A percentile compares a stretch with the other conserved stretches of the same genome.
Evolutionary conservation across 2,888 invertebrate species (phyloP).

Genomic region (Drosophila melanosoma): DNA sequence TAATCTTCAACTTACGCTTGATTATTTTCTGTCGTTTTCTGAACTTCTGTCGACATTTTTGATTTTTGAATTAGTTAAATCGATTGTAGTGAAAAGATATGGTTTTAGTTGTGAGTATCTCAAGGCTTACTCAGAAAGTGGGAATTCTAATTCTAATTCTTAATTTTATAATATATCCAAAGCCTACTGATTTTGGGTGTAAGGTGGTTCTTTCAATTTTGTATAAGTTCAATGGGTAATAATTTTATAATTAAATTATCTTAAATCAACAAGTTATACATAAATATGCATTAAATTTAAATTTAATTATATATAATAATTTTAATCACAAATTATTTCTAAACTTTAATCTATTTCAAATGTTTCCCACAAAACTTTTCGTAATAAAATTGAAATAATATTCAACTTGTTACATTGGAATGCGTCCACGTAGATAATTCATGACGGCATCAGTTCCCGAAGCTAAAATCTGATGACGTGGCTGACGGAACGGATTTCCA

Average conservation of each 20-base stretch:
- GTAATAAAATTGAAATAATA: neutral
- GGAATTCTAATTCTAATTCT: neutral
- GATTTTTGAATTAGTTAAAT: neutral
- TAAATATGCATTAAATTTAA: no score
- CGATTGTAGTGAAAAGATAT: neutral
- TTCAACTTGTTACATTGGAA: constrained; percentile 85
- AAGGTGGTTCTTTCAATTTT: no score
- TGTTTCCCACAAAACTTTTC: neutral
- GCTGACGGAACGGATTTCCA: constrained; percentile 95
- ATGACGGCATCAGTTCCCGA: constrained; percentile 93
- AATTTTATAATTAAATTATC: neutral
- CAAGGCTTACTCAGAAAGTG: constrained; percentile 3
- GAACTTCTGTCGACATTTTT: neutral
- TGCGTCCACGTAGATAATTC: constrained; percentile 93
- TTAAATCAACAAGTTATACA: no score
- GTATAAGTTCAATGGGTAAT: neutral
- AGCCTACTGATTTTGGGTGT: neutral
- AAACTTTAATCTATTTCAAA: neutral
- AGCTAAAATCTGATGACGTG: constrained; percentile 92
- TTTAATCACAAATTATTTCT: no score
- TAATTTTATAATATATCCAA: no score
- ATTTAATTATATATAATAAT: no score
- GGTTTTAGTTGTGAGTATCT: neutral
- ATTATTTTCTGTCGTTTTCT: neutral
- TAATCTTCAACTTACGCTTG: neutral